Percentiles rank a stretch among this genome's conserved stretches.
These are phyloP conservation scores for Xanthia togata DNA, from an alignment of 2,888 invertebrate genomes.

Conservation along the genomic window DNA sequence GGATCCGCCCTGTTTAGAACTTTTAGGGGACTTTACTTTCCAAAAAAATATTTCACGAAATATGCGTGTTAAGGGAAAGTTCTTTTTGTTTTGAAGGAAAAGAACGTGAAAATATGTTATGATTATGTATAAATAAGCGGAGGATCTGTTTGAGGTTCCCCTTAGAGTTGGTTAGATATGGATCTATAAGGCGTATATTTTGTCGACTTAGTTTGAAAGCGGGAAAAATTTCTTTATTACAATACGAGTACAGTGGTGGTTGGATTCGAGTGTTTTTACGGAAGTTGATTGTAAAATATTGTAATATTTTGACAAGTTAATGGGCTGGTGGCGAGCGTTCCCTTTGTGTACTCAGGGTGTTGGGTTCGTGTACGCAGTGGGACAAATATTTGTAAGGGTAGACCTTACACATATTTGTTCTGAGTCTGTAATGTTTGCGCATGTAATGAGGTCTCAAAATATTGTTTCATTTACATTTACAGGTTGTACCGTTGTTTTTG, in stretches of 20 bases:
- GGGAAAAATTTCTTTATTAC: conserved; percentile 47
- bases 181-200: conserved; percentile 57
- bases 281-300: conserved; percentile 52
- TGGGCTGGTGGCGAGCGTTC: conserved; percentile 16
- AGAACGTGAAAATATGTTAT: conserved; percentile 64
- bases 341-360: conserved; percentile 32
- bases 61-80: conserved; percentile 67
- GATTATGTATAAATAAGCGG: conserved; percentile 66
- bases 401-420: conserved; percentile 52
- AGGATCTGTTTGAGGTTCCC: conserved; percentile 62
- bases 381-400: conserved; percentile 55
- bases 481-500: not conserved
- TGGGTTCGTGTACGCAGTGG: conserved; percentile 33
- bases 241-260: conserved; percentile 44
- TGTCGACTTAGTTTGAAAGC: conserved; percentile 49
- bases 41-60: conserved; percentile 67
- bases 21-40: conserved; percentile 65
- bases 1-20: conserved; percentile 68
- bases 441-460: conserved; percentile 21
- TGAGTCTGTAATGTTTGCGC: conserved; percentile 37
- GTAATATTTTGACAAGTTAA: conserved; percentile 54
- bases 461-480: not conserved
- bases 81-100: conserved; percentile 60
- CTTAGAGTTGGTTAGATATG: conserved; percentile 55
- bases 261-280: conserved; percentile 30